Percentiles rank a stretch among this genome's conserved stretches.
These are phyloP conservation scores for Hypomesus transpacificus DNA, from an alignment of 2,113 vertebrate genomes.

Conservation along the genomic window DNA sequence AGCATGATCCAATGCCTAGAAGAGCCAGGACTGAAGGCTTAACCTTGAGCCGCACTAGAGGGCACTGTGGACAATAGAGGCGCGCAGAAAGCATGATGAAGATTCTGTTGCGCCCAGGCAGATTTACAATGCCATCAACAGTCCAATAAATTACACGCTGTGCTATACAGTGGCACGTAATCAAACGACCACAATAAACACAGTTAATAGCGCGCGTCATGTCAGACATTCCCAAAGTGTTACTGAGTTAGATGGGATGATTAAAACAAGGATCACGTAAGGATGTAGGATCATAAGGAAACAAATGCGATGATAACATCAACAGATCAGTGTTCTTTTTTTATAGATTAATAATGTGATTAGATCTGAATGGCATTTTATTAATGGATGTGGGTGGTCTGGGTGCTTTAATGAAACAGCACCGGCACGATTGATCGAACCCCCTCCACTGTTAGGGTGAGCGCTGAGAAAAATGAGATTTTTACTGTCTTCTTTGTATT, in stretches of 20 bases:
- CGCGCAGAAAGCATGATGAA: slow-evolving; percentile 1
- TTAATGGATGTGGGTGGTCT: slow-evolving; percentile 61
- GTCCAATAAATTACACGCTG: slow-evolving; percentile 67
- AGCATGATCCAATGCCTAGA: too few relatives aligned
- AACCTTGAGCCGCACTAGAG: slow-evolving; percentile 54
- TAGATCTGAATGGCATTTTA: slow-evolving; percentile 69
- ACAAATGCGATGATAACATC: slow-evolving; percentile 65
- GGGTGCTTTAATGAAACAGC: slow-evolving; percentile 66
- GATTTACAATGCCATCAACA: slow-evolving; percentile 64
- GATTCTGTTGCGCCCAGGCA: slow-evolving; percentile 41
- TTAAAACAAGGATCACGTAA: slow-evolving; percentile 68
- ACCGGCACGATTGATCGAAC: slow-evolving; percentile 42
- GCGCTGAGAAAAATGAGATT: background rate
- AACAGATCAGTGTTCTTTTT: slow-evolving; percentile 47
- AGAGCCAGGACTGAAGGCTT: background rate
- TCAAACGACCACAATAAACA: slow-evolving; percentile 71
- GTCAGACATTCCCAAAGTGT: slow-evolving; percentile 65
- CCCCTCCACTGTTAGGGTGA: slow-evolving; percentile 35
- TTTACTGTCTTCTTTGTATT: background rate
- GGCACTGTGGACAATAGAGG: slow-evolving; percentile 67
- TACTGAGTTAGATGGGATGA: slow-evolving; percentile 61
- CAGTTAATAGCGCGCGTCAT: slow-evolving; percentile 66
- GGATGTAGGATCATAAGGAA: slow-evolving; percentile 69
- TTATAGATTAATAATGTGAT: slow-evolving; percentile 68
- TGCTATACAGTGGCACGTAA: slow-evolving; percentile 72